Evolutionary conservation across 2,888 invertebrate genomes (phyloP), one percentile per base, ranked within the genome.

Genomic region (Actias luna): DNA sequence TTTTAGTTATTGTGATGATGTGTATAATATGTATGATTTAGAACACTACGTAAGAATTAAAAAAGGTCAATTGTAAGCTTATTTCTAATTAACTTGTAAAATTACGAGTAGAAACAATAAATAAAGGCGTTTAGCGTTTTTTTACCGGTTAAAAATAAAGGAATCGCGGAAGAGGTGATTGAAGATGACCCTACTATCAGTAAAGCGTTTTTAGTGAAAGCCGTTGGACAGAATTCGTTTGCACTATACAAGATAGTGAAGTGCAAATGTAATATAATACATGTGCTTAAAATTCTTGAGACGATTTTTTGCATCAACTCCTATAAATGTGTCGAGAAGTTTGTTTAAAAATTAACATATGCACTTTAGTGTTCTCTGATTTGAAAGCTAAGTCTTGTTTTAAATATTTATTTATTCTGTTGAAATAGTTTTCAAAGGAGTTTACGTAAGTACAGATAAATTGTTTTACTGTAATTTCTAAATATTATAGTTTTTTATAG

Each of bases 171-270:
- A 46, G 59, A 36, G 29, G 50, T 62, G 36, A 29, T 35, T 50
- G 52, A 36, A 63, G 59, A 52, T 63, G 59, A 36, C 36, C 52
- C n/a, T n/a, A n/a, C n/a, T 36, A 52, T 16, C 27, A 36, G 55
- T 59, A 39, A 63, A n/a, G 35, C 55, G 59, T 52, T 52, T 62
- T 63, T 29, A 63, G 63, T 59, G 63, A 63, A 63, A 63, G 63
- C 59, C 29, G 39, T n/a, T 36, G 27, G 55, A 52, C 55, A 27
- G 29, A 63, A 39, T 55, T 36, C 50, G 59, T 29, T 42, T 59
- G 42, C 42, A 59, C 42, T 27, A 59, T 42, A 59, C 14, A 29
- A 59, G 42, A 59, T 10, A 18, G 42, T 29, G 7, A n/a, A 42
- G 36, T 42, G 18, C 27, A 59, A 39, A 35, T 36, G 25, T 36